Evolutionary conservation across 2,888 invertebrate genomes (phyloP).

Genomic region (Drosophila hawaiiensis): DNA sequence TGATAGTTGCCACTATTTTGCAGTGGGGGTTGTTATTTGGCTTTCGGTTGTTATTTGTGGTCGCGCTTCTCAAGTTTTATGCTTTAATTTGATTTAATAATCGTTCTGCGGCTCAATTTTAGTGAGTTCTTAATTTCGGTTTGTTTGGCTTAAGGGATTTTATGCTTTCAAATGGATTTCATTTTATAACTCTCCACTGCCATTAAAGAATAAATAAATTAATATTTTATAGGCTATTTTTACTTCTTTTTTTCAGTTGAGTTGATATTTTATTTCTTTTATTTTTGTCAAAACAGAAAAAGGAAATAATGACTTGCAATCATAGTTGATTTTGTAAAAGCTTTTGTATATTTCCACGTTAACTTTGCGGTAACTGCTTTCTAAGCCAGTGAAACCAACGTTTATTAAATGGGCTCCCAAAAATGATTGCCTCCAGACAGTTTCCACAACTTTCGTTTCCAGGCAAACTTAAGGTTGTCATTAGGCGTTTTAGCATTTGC

Average conservation of each 20-base stretch:
- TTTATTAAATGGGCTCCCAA: constrained; percentile 30
- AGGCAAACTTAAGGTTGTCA: constrained; percentile 23
- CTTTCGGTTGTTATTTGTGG: background rate
- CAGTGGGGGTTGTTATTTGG: constrained; percentile 13
- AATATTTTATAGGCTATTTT: background rate
- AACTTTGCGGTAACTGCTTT: background rate
- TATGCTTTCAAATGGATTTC: background rate
- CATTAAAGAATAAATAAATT: background rate
- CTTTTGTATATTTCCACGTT: background rate
- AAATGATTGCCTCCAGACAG: constrained; percentile 35
- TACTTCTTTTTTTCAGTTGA: background rate
- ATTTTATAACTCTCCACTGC: background rate
- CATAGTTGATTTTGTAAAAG: background rate
- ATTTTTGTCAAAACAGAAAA: background rate
- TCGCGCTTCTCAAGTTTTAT: constrained; percentile 38
- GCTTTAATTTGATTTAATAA: constrained; percentile 67
- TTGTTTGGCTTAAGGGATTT: constrained; percentile 16
- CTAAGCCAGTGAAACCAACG: constrained; percentile 12
- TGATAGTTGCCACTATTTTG: constrained; percentile 31
- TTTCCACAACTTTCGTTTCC: constrained; percentile 31
- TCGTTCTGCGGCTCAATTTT: constrained; percentile 27
- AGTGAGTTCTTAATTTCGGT: constrained; percentile 13
- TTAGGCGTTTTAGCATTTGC: constrained; percentile 40
- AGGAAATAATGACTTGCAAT: background rate
- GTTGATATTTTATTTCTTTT: background rate